phyloP scores from a whole-genome alignment of 2,113 vertebrate species.

The Riparia riparia region DNA sequence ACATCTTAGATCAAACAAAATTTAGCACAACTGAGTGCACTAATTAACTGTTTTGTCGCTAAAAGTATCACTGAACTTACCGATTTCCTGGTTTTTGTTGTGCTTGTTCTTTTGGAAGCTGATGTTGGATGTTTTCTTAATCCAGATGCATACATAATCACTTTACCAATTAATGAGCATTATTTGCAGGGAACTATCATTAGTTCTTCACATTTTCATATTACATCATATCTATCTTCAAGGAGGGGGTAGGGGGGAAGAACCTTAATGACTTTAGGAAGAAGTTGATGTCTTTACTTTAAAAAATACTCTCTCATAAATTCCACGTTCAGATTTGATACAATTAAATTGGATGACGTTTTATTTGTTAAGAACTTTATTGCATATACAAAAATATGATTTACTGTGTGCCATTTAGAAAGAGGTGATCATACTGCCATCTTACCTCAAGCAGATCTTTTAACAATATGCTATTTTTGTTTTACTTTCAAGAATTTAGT shows the following conservation, averaged over 20 bases:
- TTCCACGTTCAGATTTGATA: background rate
- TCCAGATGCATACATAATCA: background rate
- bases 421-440: background rate
- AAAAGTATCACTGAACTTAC: background rate
- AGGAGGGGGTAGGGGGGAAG: rapidly evolving
- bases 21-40: background rate
- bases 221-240: background rate
- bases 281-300: background rate
- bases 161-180: background rate
- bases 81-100: background rate
- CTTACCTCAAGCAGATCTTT: background rate
- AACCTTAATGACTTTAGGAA: background rate
- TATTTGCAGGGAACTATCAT: background rate
- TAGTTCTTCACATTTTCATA: background rate
- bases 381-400: background rate
- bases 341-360: background rate
- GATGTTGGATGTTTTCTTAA: background rate
- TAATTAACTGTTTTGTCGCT: background rate
- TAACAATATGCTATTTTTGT: background rate
- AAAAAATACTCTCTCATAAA: background rate
- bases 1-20: background rate
- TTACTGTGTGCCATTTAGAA: background rate
- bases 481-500: background rate
- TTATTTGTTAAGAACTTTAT: background rate
- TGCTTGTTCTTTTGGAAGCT: background rate